Evolutionary conservation across 2,797 vertebrate genomes (phyloP).

Genomic region (Enteromius afrohamiltoni): DNA sequence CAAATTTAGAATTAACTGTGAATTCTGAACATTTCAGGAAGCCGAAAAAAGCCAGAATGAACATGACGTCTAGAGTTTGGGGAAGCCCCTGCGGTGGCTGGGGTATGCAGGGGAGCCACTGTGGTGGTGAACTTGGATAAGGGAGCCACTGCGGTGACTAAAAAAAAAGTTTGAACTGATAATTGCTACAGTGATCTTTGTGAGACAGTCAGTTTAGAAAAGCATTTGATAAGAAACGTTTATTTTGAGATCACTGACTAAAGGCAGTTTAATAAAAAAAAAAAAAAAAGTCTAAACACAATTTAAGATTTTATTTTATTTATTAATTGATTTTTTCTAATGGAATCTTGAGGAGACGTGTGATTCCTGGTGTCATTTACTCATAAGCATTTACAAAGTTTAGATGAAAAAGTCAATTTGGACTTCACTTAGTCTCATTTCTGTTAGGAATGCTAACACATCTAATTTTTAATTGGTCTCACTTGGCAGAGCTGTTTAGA

Average conservation of each 20-base stretch:
- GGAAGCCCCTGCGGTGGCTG: too few species aligned
- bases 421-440: background rate
- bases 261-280: background rate
- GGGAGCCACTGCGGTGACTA: too few species aligned
- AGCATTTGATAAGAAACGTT: background rate
- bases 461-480: background rate
- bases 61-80: too few species aligned
- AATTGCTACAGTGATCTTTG: background rate
- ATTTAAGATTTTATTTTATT: background rate
- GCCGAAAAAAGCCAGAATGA: too few species aligned
- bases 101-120: too few species aligned
- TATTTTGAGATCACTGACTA: background rate
- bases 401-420: background rate
- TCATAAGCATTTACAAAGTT: background rate
- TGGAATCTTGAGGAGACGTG: background rate
- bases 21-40: too few species aligned
- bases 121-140: too few species aligned
- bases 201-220: background rate
- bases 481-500: background rate
- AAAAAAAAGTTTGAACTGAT: background rate
- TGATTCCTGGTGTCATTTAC: background rate
- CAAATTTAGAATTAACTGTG: too few species aligned
- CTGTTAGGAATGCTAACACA: background rate
- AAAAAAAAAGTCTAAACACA: background rate
- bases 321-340: too few species aligned